A percentile compares a stretch with the other conserved stretches of the same genome.
Evolutionary conservation across 2,113 vertebrate genomes (phyloP).

Genomic region (Delphinapterus leucas): DNA sequence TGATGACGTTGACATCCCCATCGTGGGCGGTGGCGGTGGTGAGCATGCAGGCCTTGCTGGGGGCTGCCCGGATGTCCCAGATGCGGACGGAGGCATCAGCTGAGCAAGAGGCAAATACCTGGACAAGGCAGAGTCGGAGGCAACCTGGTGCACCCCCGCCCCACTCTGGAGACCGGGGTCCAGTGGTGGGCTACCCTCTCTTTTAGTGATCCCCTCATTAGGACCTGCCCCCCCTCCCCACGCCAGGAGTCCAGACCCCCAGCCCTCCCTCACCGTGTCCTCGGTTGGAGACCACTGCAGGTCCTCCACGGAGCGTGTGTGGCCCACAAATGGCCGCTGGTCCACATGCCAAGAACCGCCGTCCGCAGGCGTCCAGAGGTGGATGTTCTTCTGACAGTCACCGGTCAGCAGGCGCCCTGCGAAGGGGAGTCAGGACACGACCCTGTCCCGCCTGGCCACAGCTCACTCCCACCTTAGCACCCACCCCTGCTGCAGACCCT

Average conservation of each 20-base stretch:
- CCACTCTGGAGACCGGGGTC: accelerated
- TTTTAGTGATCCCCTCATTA: too few relatives aligned
- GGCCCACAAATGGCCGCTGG: constrained; percentile 91
- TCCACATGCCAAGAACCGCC: constrained; percentile 91
- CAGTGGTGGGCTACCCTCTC: not conserved
- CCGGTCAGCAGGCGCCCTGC: constrained; percentile 90
- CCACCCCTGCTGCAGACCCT: not conserved
- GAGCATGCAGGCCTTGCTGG: constrained; percentile 90
- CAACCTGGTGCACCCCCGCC: accelerated
- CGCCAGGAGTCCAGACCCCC: not conserved
- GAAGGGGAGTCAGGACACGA: not conserved
- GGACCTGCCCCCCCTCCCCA: not conserved
- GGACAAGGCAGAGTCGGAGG: not conserved
- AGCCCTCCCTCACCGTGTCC: constrained; percentile 85
- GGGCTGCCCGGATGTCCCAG: constrained; percentile 91
- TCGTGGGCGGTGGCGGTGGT: constrained; percentile 85
- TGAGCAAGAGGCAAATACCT: constrained; percentile 95
- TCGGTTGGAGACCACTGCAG: constrained; percentile 95
- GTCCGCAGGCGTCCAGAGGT: constrained; percentile 90
- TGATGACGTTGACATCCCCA: constrained; percentile 91
- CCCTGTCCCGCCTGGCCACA: too few relatives aligned
- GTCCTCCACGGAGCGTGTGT: constrained; percentile 91
- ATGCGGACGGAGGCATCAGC: constrained; percentile 90
- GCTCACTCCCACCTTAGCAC: too few relatives aligned
- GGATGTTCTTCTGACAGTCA: constrained; percentile 94